Percentiles rank a stretch among this genome's conserved stretches.
Conservation (phyloP, 2,888 invertebrate genomes). For the Nymphalis c-album region DNA sequence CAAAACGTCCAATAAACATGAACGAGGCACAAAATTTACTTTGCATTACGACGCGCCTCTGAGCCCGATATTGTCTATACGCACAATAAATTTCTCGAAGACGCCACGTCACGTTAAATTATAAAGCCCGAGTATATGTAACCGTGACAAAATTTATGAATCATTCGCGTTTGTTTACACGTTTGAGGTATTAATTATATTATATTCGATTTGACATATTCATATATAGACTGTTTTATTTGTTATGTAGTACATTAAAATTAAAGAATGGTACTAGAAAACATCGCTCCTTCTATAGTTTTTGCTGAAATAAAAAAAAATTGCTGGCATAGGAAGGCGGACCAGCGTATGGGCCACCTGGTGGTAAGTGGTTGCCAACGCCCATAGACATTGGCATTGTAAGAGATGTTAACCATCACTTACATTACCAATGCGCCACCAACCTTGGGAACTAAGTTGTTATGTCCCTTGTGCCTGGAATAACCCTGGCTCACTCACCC, state of each 20-base stretch:
- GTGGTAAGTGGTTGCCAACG: no score
- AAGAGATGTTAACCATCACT: no score
- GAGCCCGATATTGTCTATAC: slow-evolving; percentile 26
- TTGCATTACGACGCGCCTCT: slow-evolving; percentile 26
- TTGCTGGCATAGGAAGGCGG: no score
- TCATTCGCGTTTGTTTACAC: neutral
- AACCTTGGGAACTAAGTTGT: no score
- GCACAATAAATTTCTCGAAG: slow-evolving; percentile 31
- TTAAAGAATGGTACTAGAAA: neutral
- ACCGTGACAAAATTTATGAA: slow-evolving; percentile 4
- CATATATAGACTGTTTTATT: neutral
- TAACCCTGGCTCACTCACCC: no score
- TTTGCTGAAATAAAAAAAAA: no score
- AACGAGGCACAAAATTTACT: slow-evolving; percentile 31
- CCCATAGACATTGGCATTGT: no score
- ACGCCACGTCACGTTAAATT: slow-evolving; percentile 25
- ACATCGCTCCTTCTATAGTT: no score
- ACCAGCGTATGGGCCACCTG: no score
- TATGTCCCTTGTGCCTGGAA: no score
- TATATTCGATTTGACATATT: neutral
- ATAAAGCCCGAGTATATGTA: slow-evolving; percentile 9
- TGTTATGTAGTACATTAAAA: neutral
- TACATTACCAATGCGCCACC: no score
- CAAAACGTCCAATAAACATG: slow-evolving; percentile 38
- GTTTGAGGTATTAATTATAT: neutral